A percentile compares a stretch with the other conserved stretches of the same genome.
Conservation (phyloP, 2,113 vertebrate species). For the Silurus glanis region DNA sequence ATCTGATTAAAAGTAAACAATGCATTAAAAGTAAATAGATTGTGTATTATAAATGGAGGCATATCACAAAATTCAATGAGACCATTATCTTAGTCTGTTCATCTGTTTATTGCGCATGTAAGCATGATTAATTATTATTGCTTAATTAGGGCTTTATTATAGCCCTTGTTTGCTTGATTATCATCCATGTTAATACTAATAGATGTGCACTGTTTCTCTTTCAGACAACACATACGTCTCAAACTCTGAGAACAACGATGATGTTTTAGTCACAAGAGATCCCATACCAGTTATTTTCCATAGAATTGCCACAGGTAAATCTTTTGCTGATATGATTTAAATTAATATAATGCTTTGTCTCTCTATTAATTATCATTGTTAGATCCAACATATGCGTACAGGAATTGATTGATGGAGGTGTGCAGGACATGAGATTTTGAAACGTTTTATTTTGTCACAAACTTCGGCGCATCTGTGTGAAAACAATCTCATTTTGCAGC, state of each 20-base stretch:
- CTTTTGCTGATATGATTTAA: not conserved
- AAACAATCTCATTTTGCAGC: not conserved
- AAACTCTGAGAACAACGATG: constrained; percentile 88
- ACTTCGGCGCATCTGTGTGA: not conserved
- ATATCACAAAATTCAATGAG: not conserved
- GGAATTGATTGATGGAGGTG: not conserved
- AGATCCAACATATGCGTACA: not conserved
- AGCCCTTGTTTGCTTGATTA: not conserved
- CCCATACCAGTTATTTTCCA: constrained; percentile 89
- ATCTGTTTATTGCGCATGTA: not conserved
- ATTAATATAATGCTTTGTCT: not conserved
- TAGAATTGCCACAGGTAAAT: constrained; percentile 84
- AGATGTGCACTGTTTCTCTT: constrained; percentile 43
- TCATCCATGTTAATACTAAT: constrained; percentile 3
- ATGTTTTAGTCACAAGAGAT: constrained; percentile 87
- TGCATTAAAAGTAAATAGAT: not conserved
- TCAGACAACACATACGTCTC: constrained; percentile 89
- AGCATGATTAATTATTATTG: constrained; percentile 13
- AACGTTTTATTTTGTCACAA: not conserved
- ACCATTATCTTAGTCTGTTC: not conserved
- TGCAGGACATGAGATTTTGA: not conserved
- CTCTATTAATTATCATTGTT: not conserved
- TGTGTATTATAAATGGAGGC: not conserved
- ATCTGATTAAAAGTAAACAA: not conserved
- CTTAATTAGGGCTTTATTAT: not conserved